Base-by-base conservation (phyloP, 2,113 vertebrate genomes). In the Cinclus mexicanus region DNA sequence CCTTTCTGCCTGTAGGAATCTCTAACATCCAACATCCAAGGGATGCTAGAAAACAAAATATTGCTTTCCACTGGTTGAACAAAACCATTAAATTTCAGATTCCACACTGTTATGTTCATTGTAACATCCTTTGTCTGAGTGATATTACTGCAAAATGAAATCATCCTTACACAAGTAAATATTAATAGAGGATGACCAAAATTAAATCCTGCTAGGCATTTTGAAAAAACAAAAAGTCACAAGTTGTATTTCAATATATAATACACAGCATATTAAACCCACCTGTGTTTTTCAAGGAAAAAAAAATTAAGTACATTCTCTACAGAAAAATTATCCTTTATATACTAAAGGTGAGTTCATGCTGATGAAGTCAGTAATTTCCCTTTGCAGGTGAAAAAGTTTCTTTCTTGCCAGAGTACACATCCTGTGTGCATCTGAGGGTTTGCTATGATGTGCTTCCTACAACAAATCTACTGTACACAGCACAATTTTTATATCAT, bases 211-310 rank as follows among this genome's bases (percentile, higher is more conserved):
- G 11, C 10, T 56, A 50, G 14, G 24, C 71, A 72, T 41, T 75
- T 31, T 49, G 63, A 53, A 88, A 75, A 88, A 20, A 37, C n/a
- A 37, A 11, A 7, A 18, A 3, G 2, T 28, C 78, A 71, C n/a
- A 41, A 60, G 35, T 6, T 35, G 7, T 37, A 44, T 68, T 57
- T 77, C 24, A 50, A 24, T 11, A 28, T 29, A 16, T 15, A 52
- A 60, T 29, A 83, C 2, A n/a, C 0, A 7, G n/a, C 0, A 6
- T 23, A 53, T 46, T 18, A 56, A 56, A 29, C 26, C 1, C 7
- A 0, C 0, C 1, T 2, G 9, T 16, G 7, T 14, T 35, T 84
- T 70, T 16, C 25, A 71, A 57, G 37, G 31, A 71, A 75, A 79
- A 13, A 59, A 39, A 74, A 81, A 49, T 13, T n/a, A 60, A 85